Evolutionary conservation across 2,888 invertebrate species (phyloP).

Genomic region (Notodonta ziczac): DNA sequence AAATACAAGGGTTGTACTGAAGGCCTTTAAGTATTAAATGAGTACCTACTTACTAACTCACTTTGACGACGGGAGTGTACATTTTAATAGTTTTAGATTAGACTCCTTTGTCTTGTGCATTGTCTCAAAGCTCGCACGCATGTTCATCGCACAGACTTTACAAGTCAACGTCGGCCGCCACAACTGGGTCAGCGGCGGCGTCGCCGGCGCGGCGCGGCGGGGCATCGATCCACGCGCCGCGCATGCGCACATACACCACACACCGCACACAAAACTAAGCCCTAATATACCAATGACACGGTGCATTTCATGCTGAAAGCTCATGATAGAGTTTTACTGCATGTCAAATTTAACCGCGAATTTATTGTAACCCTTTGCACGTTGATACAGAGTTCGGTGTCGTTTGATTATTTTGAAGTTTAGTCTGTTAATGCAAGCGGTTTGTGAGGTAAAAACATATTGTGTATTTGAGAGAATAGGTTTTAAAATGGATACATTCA

Average conservation of each 20-base stretch:
- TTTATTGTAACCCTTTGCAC: constrained; percentile 23
- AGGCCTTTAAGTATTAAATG: too few species aligned
- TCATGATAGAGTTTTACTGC: constrained; percentile 35
- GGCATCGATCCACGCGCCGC: constrained; percentile 70
- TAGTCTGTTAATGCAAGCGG: constrained; percentile 13
- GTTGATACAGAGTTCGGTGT: constrained; percentile 30
- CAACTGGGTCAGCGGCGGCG: constrained; percentile 74
- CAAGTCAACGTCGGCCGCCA: constrained; percentile 41
- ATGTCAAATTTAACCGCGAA: constrained; percentile 35
- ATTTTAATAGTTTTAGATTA: not conserved
- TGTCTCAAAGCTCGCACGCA: constrained; percentile 11
- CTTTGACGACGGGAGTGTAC: too few species aligned
- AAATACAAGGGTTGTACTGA: too few species aligned
- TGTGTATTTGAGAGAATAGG: constrained; percentile 12
- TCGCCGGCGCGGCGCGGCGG: constrained; percentile 48
- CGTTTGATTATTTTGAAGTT: constrained; percentile 14
- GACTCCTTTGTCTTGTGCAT: not conserved
- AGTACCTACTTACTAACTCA: too few species aligned
- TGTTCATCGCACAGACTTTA: constrained; percentile 14
- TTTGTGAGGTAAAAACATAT: not conserved
- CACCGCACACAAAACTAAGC: constrained; percentile 23
- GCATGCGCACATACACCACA: constrained; percentile 59
- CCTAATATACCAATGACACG: constrained; percentile 23
- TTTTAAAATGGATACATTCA: not conserved
- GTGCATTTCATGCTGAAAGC: constrained; percentile 9